Evolutionary conservation across 2,888 invertebrate species (phyloP).

Genomic region (Coremacera marginata): DNA sequence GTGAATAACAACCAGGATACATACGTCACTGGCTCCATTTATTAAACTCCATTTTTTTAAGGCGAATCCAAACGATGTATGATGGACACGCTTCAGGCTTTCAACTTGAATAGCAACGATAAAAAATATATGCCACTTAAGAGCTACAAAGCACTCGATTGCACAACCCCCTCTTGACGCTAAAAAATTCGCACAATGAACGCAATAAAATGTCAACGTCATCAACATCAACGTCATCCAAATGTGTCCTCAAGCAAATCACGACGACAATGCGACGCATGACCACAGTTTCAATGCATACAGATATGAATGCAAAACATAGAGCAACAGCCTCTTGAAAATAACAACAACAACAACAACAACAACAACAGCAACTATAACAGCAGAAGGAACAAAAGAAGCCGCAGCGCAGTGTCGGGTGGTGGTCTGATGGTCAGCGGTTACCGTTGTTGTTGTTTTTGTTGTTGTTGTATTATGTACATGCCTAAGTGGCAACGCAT

Average conservation of each 20-base stretch:
- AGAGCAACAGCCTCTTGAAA: neutral
- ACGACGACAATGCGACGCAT: neutral
- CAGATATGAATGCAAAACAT: neutral
- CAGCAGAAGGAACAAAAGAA: neutral
- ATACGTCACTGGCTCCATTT: too few relatives aligned
- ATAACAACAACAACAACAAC: neutral
- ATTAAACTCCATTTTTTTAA: too few relatives aligned
- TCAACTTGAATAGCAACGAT: too few relatives aligned
- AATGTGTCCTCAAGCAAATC: neutral
- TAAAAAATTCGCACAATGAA: neutral
- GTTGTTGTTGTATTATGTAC: neutral
- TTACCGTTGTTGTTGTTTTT: constrained; percentile 18
- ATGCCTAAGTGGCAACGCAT: constrained; percentile 22
- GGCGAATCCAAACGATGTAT: too few relatives aligned
- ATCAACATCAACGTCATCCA: constrained; percentile 7
- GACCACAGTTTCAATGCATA: neutral
- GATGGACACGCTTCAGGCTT: too few relatives aligned
- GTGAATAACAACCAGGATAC: too few relatives aligned
- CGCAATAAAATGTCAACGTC: constrained; percentile 33
- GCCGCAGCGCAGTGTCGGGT: neutral
- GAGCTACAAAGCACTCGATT: neutral
- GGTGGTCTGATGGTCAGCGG: constrained; percentile 16
- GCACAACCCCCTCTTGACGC: neutral
- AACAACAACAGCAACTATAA: neutral
- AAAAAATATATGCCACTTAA: neutral